Base-by-base conservation (phyloP, 1,140 invertebrate species). In the Drosophila bifasciata region DNA sequence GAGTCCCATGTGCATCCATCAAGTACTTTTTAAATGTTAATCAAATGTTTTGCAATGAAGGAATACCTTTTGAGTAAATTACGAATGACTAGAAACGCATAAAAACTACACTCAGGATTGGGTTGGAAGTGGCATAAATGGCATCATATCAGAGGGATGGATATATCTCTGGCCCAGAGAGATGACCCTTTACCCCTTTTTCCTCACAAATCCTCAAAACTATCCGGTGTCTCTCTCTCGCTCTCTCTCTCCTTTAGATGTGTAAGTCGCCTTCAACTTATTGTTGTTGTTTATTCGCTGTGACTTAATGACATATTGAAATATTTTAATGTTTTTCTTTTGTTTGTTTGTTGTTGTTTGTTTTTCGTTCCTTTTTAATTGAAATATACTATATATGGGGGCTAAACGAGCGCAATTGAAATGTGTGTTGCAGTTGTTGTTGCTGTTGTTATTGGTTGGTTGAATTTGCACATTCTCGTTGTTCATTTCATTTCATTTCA, bases 241-340 rank as follows among this genome's bases (percentile, higher is more conserved):
- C 9, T 51, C 32, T 25, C 32, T 32, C 46, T 46, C 17, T 41
- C 23, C 19, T 55, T 62, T 59, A 51, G 58, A 50, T 63, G 73
- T 53, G 21, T 62, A 73, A 73, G 59, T 76, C 57, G 72, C 76
- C 76, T 81, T 81, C 73, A 70, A 75, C 80, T 57, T 51, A 66
- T 71, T 64, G 63, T 69, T 79, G 76, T 88, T 72, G 62, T 77
- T 77, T 69, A 55, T 76, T 68, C 66, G 66, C 60, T 86, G 73
- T 83, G 79, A 77, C 69, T 68, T 81, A 72, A 60, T 69, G 32
- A 74, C 61, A 81, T 80, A 74, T 81, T 59, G 36, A 76, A 64
- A 70, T 81, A 71, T 80, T 69, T 16, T 63, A 71, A 67, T 60
- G 32, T 44, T 46, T 41, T 72, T 61, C n/a, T n/a, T n/a, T n/a